phyloP scores from a whole-genome alignment of 2,797 vertebrate species.

The Psittacula derbiana region DNA sequence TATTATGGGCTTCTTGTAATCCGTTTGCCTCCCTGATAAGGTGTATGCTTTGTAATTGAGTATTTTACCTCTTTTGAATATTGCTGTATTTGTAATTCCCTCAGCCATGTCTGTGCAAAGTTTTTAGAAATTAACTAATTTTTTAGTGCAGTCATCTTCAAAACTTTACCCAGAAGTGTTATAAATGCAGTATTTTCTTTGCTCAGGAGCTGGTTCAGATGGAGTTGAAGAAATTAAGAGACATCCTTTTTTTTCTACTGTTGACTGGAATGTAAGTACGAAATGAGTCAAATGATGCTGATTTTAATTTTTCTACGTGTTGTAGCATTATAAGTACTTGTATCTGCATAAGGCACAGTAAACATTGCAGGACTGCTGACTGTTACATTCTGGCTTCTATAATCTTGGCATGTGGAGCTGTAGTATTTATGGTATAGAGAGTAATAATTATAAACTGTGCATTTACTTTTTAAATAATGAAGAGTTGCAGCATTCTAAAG shows the following conservation, averaged over 20 bases:
- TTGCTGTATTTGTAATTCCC: not conserved
- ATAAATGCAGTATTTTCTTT: not conserved
- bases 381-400: not conserved
- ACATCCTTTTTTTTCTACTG: constrained; percentile 94
- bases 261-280: constrained; percentile 97
- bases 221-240: constrained; percentile 98
- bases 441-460: not conserved
- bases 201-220: constrained; percentile 89
- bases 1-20: not conserved
- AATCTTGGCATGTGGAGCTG: not conserved
- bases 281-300: not conserved
- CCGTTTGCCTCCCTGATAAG: not conserved
- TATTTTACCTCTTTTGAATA: not conserved
- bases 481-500: not conserved
- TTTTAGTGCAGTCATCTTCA: not conserved
- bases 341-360: not conserved
- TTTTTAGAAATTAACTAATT: not conserved
- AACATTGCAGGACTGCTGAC: not conserved
- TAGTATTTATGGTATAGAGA: not conserved
- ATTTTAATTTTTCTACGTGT: not conserved
- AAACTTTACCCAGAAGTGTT: not conserved
- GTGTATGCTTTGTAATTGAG: not conserved
- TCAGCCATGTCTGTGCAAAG: not conserved
- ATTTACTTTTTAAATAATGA: not conserved
- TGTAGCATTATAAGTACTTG: not conserved